A percentile compares a stretch with the other conserved stretches of the same genome.
Evolutionary conservation across 2,888 invertebrate species (phyloP).

Genomic region (Papilio demoleus): DNA sequence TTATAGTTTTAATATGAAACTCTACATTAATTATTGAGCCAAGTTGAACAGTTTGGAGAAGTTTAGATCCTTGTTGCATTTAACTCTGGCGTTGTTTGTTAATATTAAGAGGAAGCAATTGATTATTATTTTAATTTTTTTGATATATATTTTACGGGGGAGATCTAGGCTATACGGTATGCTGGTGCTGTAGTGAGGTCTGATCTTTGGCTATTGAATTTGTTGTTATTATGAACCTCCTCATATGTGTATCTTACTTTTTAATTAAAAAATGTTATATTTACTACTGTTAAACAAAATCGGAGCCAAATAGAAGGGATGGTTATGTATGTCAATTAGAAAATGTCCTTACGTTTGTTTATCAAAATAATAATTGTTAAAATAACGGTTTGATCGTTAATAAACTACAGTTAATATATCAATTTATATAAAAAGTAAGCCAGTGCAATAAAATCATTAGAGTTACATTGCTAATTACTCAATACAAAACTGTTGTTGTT

Average conservation of each 20-base stretch:
- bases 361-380: background rate
- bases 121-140: no score
- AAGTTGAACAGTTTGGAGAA: background rate
- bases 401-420: constrained; percentile 6
- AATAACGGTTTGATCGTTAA: constrained; percentile 22
- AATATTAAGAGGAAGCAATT: no score
- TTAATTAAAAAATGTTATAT: no score
- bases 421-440: constrained; percentile 41
- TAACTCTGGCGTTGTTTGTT: background rate
- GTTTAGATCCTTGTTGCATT: background rate
- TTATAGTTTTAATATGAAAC: background rate
- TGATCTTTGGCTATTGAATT: no score
- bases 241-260: no score
- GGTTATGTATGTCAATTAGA: background rate
- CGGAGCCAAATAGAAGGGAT: background rate
- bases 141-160: no score
- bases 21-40: background rate
- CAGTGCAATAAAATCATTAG: constrained; percentile 45
- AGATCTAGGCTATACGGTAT: no score
- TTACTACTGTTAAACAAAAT: no score
- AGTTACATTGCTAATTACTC: constrained; percentile 13
- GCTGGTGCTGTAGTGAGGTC: no score
- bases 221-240: no score
- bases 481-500: background rate
- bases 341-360: constrained; percentile 11